phyloP scores from a whole-genome alignment of 2,888 invertebrate species.

The Ischnura elegans region DNA sequence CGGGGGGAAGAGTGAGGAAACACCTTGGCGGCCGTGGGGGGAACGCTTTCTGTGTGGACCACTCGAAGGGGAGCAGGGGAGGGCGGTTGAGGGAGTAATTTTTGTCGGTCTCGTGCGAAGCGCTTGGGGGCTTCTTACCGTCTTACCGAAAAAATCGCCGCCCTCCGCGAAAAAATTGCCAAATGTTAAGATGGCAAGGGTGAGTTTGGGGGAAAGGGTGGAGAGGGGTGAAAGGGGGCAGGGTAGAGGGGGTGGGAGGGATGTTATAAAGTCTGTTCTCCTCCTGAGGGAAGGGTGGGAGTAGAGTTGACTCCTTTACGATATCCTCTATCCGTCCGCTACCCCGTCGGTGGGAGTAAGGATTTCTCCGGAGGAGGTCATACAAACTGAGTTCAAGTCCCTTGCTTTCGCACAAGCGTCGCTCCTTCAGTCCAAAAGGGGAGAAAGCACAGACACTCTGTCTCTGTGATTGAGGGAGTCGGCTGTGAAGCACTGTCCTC shows the following conservation, averaged over 20 bases:
- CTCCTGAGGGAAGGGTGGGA: not conserved
- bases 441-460: not conserved
- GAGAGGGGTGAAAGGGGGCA: not conserved
- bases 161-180: not conserved
- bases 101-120: not conserved
- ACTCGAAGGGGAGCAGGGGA: constrained; percentile 52
- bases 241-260: not conserved
- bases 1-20: constrained; percentile 68
- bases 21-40: constrained; percentile 65
- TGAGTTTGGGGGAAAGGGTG: not conserved
- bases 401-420: not conserved
- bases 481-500: not conserved
- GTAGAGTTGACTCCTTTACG: not conserved
- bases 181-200: not conserved
- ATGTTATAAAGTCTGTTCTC: not conserved
- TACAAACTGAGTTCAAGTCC: constrained; percentile 46
- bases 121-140: not conserved
- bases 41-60: constrained; percentile 58
- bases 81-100: constrained; percentile 42
- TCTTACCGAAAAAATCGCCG: not conserved
- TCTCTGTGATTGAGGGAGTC: not conserved
- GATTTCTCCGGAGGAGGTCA: constrained; percentile 37
- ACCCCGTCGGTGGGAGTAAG: constrained; percentile 47
- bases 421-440: not conserved
- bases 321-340: constrained; percentile 22